Percentiles rank a stretch among this genome's conserved stretches.
Conservation (phyloP, 1,140 invertebrate species). For the Parapsyche elsis region DNA sequence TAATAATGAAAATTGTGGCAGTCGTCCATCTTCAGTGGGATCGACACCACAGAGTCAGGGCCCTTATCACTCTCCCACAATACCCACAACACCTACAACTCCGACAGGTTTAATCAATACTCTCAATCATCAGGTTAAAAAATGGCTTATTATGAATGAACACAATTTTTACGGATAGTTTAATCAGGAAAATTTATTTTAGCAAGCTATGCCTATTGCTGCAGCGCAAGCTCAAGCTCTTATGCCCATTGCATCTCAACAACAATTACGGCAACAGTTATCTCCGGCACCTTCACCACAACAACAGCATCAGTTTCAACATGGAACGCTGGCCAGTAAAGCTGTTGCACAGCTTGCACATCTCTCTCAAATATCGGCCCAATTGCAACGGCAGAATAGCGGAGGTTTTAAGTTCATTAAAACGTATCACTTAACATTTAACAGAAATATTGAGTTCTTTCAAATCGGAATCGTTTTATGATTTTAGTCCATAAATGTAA, state of each 20-base stretch:
- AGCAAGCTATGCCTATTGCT: not conserved
- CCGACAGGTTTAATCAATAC: conserved; percentile 59
- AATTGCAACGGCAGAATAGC: conserved; percentile 49
- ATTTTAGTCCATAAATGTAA: not conserved
- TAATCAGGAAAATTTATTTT: not conserved
- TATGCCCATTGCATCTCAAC: conserved; percentile 48
- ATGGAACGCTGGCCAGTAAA: conserved; percentile 36
- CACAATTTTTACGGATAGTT: no score
- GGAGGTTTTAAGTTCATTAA: conserved; percentile 27
- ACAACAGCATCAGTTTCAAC: conserved; percentile 50
- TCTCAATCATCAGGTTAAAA: conserved; percentile 63
- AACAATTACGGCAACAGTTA: conserved; percentile 53
- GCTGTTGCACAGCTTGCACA: conserved; percentile 50
- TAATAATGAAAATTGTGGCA: conserved; percentile 67
- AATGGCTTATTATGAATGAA: not conserved
- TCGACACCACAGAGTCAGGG: conserved; percentile 54
- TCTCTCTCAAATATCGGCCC: conserved; percentile 48
- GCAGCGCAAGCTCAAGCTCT: not conserved
- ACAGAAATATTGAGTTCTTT: not conserved
- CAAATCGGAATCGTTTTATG: not conserved
- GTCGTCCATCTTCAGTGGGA: conserved; percentile 60
- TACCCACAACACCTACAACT: conserved; percentile 58
- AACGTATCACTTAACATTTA: not conserved
- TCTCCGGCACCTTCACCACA: conserved; percentile 63
- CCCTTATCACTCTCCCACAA: conserved; percentile 58